A percentile compares a stretch with the other conserved stretches of the same genome.
Evolutionary conservation across 2,113 vertebrate species (phyloP).

Genomic region (Ploceus nigricollis): DNA sequence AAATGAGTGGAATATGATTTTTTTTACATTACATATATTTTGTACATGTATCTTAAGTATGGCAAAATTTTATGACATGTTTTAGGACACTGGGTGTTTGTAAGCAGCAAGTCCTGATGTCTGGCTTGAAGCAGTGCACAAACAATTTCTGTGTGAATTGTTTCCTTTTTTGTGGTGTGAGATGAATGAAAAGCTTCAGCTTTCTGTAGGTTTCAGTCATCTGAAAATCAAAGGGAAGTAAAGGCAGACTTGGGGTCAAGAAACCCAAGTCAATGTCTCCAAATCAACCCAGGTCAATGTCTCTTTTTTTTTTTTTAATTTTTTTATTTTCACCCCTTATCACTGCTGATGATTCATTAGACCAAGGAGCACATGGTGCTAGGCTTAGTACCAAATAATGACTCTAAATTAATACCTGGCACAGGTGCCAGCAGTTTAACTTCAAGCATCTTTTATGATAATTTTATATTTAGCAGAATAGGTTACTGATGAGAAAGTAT

Average conservation of each 20-base stretch:
- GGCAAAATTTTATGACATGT: not conserved
- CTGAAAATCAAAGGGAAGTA: not conserved
- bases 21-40: not conserved
- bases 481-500: not conserved
- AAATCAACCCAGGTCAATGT: not conserved
- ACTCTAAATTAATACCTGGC: not conserved
- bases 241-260: not conserved
- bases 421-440: not conserved
- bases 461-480: not conserved
- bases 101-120: not conserved
- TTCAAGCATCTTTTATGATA: not conserved
- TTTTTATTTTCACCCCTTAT: constrained; percentile 5
- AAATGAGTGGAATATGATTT: not conserved
- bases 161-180: not conserved
- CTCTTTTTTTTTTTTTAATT: not conserved
- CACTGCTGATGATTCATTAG: not conserved
- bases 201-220: not conserved
- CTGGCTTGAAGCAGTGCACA: not conserved
- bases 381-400: not conserved
- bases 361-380: not conserved
- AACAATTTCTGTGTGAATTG: not conserved
- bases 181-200: not conserved
- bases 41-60: not conserved
- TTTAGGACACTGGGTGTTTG: not conserved
- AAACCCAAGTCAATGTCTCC: not conserved